Percentiles rank a stretch among this genome's conserved stretches.
These are phyloP conservation scores for Argentina silus DNA, from an alignment of 2,797 vertebrate species.

Conservation along the genomic window DNA sequence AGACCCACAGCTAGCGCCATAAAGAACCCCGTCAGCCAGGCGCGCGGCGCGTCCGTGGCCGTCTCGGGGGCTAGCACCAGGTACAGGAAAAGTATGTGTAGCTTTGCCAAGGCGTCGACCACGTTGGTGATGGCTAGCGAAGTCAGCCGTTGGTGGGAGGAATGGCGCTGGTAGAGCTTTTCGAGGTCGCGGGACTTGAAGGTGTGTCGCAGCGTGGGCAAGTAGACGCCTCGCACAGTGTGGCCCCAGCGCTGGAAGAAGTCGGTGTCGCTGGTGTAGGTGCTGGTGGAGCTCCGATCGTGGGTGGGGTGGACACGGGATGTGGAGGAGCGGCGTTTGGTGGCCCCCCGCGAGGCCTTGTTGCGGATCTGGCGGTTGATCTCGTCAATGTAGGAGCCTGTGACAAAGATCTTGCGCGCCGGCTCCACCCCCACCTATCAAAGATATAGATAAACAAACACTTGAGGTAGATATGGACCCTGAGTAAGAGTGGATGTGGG, in stretches of 20 bases:
- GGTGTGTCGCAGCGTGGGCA: slow-evolving; percentile 76
- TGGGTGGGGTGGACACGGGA: slow-evolving; percentile 65
- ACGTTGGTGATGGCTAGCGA: slow-evolving; percentile 77
- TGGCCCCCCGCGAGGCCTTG: slow-evolving; percentile 71
- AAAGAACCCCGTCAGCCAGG: slow-evolving; percentile 72
- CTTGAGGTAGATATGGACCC: neutral
- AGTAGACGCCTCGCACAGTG: slow-evolving; percentile 63
- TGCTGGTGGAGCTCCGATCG: slow-evolving; percentile 51
- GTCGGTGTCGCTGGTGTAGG: slow-evolving; percentile 72
- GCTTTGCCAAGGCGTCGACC: slow-evolving; percentile 76
- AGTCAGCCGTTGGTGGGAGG: slow-evolving; percentile 76
- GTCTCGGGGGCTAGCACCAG: slow-evolving; percentile 65
- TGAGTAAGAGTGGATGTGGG: too few species aligned
- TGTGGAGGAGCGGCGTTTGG: slow-evolving; percentile 71
- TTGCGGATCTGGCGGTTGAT: slow-evolving; percentile 79
- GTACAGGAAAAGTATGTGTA: slow-evolving; percentile 77
- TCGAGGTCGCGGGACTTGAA: slow-evolving; percentile 79
- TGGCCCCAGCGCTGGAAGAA: slow-evolving; percentile 76
- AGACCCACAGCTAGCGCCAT: slow-evolving; percentile 66
- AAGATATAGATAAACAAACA: neutral
- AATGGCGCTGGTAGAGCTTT: slow-evolving; percentile 81
- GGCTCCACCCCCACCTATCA: slow-evolving; percentile 72
- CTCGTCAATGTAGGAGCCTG: slow-evolving; percentile 75
- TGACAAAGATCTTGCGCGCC: slow-evolving; percentile 74
- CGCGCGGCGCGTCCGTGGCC: slow-evolving; percentile 51